Conservation (phyloP, 2,888 invertebrate genomes). For the Melanargia galathea region DNA sequence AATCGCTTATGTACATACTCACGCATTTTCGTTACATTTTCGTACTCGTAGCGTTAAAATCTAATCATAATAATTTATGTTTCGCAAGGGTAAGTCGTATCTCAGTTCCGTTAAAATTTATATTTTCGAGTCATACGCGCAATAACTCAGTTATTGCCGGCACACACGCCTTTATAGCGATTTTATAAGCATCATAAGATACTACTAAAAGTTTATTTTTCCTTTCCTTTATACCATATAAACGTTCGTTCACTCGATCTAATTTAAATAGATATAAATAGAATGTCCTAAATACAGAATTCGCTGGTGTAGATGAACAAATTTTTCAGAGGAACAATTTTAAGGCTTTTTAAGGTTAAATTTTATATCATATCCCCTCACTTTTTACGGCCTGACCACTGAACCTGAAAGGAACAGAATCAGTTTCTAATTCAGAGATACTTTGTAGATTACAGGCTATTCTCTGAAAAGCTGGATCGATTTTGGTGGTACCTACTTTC, state of each 20-base stretch:
- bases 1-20: no score
- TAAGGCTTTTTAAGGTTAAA: no score
- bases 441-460: no score
- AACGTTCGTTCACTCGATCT: slow-evolving; percentile 7
- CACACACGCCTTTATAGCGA: slow-evolving; percentile 29
- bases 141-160: slow-evolving; percentile 34
- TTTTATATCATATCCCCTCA: no score
- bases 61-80: slow-evolving; percentile 5
- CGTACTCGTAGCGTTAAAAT: background rate
- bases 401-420: no score
- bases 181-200: slow-evolving; percentile 32
- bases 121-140: slow-evolving; percentile 29
- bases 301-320: no score
- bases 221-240: slow-evolving; percentile 21
- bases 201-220: slow-evolving; percentile 23
- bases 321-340: no score
- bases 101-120: slow-evolving; percentile 32
- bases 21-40: no score
- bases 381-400: no score
- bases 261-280: background rate
- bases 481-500: no score
- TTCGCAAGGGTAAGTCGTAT: slow-evolving; percentile 11
- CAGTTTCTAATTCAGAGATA: no score
- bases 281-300: background rate
- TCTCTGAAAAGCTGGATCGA: no score